Base-by-base conservation (phyloP, 2,888 invertebrate species). In the Abrostola triplasia region DNA sequence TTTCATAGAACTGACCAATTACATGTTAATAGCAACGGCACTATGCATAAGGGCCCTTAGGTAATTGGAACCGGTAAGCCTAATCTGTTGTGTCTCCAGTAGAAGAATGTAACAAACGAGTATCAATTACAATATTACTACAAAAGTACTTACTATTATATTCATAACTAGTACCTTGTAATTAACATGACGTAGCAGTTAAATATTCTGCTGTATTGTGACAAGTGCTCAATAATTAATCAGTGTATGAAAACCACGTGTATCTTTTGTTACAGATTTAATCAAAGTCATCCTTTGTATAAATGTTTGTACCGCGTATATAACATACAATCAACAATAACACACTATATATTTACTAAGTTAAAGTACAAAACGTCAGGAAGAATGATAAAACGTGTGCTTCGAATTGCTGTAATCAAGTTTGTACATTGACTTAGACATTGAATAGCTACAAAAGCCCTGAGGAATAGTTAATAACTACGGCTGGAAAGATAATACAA, bases 131-230 rank as follows among this genome's bases (percentile, higher is more conserved):
- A n/a, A 55, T 24, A 61, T 50, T 55, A 54, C 9, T 35, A 24
- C 12, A 36, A 24, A 40, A 40, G 40, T 36, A 65, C 38, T 56
- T 12, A 44, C 12, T 49, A 59, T 53, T 49, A 54, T 52, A 5
- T 36, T 62, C 56, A 73, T 59, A 47, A 52, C 58, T 6, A 44
- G 1, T 59, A 56, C 35, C 51, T 51, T 11, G 1, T 13, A 53
- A 12, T n/a, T 53, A 10, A 53, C 42, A 53, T 73, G 48, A 64
- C 44, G 38, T 8, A 36, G 55, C 54, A 58, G 6, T 38, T 56
- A 72, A 64, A 47, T 5, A 50, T 49, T 54, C 48, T 10, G 24
- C 35, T 40, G 9, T 24, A 4, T 24, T 24, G 24, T 24, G 24
- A 24, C 24, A 24, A 24, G 24, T 24, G 24, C 24, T 24, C 24